Evolutionary conservation across 2,113 vertebrate genomes (phyloP).

Genomic region (Dasyprocta punctata): DNA sequence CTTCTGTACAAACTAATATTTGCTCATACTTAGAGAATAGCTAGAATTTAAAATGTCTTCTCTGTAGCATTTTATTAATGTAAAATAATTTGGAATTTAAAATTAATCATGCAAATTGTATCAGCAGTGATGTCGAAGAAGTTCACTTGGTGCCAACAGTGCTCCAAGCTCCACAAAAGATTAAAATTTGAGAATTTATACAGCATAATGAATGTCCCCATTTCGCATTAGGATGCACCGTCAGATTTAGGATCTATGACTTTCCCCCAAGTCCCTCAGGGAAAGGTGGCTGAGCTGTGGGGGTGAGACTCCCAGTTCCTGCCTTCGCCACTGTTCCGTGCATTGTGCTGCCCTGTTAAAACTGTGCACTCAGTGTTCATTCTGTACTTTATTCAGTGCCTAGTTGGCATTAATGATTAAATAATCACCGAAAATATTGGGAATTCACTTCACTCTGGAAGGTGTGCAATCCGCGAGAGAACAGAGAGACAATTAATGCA

Average conservation of each 20-base stretch:
- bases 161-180: neutral
- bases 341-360: neutral
- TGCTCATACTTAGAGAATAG: neutral
- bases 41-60: neutral
- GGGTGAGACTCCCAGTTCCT: neutral
- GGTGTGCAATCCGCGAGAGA: neutral
- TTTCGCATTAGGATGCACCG: neutral
- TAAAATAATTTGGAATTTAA: neutral
- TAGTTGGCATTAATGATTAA: neutral
- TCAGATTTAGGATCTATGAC: neutral
- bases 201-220: neutral
- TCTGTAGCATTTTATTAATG: neutral
- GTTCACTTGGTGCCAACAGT: neutral
- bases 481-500: neutral
- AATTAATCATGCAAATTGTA: neutral
- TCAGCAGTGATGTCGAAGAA: neutral
- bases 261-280: neutral
- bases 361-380: neutral
- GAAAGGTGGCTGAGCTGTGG: neutral
- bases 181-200: neutral
- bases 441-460: neutral
- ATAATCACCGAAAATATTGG: neutral
- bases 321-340: neutral
- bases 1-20: neutral
- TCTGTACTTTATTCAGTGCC: neutral